Percentiles rank a stretch among this genome's conserved stretches.
phyloP scores from a whole-genome alignment of 2,888 invertebrate species.

The Ectobius pallidus region DNA sequence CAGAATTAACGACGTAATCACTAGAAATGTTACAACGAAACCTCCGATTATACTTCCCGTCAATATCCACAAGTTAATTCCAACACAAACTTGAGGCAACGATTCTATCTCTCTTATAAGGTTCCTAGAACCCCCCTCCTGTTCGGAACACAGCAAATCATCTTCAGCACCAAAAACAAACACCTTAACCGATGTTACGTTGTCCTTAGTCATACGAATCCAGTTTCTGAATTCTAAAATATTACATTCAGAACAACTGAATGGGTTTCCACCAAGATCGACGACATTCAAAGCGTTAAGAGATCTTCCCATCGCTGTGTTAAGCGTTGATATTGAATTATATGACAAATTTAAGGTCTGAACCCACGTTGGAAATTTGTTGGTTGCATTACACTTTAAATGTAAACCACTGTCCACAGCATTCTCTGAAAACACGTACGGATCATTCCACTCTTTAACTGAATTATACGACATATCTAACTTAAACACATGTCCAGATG shows the following conservation, averaged over 20 bases:
- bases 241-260: conserved; percentile 34
- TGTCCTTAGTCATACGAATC: background rate
- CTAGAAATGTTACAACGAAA: background rate
- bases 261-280: conserved; percentile 35
- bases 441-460: background rate
- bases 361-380: background rate
- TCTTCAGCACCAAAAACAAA: background rate
- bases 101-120: too few species aligned
- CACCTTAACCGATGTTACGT: background rate
- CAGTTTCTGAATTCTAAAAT: conserved; percentile 23
- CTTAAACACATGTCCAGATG: background rate
- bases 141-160: background rate
- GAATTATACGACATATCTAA: conserved; percentile 17
- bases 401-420: too few species aligned
- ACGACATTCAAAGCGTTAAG: conserved; percentile 14
- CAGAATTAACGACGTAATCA: background rate
- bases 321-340: conserved; percentile 15
- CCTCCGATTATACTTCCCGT: background rate
- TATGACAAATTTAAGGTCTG: conserved; percentile 31
- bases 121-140: background rate
- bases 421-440: background rate
- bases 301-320: background rate
- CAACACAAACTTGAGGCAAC: background rate
- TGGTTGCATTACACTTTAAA: background rate
- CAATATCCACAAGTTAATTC: background rate